A percentile compares a stretch with the other conserved stretches of the same genome.
Evolutionary conservation across 2,797 vertebrate species (phyloP).

Genomic region (Tolypeutes matacus): DNA sequence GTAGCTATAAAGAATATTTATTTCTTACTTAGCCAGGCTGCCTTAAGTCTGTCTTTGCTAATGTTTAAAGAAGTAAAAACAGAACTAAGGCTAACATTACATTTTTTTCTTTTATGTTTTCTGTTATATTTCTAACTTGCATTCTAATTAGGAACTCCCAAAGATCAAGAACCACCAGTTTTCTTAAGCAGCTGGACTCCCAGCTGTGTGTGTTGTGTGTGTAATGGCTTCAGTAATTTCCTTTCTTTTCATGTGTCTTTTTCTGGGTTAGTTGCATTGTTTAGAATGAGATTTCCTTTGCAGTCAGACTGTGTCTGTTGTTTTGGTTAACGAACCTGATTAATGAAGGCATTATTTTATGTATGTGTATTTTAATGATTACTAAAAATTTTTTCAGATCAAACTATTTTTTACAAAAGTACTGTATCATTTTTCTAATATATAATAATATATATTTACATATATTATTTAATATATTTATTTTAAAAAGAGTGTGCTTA

Average conservation of each 20-base stretch:
- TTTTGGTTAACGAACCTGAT: conserved; percentile 84
- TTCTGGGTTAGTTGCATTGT: conserved; percentile 83
- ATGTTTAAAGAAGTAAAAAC: conserved; percentile 58
- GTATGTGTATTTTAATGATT: conserved; percentile 73
- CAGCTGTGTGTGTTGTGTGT: conserved; percentile 84
- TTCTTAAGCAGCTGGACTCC: conserved; percentile 87
- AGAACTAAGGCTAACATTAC: conserved; percentile 69
- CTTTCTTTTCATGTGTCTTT: conserved; percentile 89
- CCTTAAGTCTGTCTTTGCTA: conserved; percentile 61
- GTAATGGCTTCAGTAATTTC: conserved; percentile 88
- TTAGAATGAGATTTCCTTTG: conserved; percentile 86
- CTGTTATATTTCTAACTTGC: conserved; percentile 82
- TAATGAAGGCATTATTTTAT: conserved; percentile 80
- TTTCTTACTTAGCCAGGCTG: conserved; percentile 71
- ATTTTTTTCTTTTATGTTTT: conserved; percentile 78
- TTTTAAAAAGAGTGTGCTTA: neutral
- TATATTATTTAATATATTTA: too few species aligned
- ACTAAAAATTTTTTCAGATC: conserved; percentile 18
- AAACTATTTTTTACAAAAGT: neutral
- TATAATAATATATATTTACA: neutral
- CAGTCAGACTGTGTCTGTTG: conserved; percentile 82
- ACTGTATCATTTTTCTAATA: conserved; percentile 37
- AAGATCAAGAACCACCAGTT: conserved; percentile 87
- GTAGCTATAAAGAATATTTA: conserved; percentile 71
- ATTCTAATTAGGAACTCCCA: conserved; percentile 86